A percentile compares a stretch with the other conserved stretches of the same genome.
These are phyloP conservation scores for Ochotona curzoniae DNA, from an alignment of 2,113 vertebrate genomes.

Conservation along the genomic window DNA sequence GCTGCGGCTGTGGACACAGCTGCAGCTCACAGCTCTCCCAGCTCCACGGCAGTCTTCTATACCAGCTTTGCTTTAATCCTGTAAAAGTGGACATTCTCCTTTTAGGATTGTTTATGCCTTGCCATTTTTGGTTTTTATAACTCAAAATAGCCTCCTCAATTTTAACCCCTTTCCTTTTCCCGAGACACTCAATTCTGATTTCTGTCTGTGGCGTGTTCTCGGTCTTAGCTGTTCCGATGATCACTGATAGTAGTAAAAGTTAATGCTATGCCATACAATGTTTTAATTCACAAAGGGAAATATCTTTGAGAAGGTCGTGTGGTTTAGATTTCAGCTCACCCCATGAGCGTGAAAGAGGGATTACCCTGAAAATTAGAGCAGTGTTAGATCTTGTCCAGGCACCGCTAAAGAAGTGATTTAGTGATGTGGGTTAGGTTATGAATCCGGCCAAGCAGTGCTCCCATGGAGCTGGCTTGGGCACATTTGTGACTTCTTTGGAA, in stretches of 20 bases:
- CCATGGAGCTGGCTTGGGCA: neutral
- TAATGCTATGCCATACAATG: conserved; percentile 10
- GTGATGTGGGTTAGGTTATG: neutral
- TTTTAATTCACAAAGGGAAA: conserved; percentile 28
- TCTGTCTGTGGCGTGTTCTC: neutral
- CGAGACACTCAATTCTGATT: neutral
- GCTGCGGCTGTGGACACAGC: neutral
- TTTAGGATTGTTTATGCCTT: neutral
- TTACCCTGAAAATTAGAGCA: neutral
- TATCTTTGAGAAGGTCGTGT: conserved; percentile 36
- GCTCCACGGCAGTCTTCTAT: neutral
- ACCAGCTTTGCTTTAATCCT: conserved; percentile 24
- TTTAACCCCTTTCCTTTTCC: conserved; percentile 41
- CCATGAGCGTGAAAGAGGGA: neutral
- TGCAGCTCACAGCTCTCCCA: neutral
- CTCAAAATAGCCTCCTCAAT: neutral
- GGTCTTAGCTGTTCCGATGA: neutral
- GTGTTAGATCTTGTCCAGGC: neutral
- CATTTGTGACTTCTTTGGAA: conserved; percentile 29
- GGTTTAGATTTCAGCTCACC: conserved; percentile 29
- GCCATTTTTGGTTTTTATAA: conserved; percentile 41
- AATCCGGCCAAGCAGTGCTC: conserved; percentile 26
- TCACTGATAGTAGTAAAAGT: neutral
- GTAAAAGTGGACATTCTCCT: neutral
- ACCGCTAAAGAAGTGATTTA: neutral